phyloP scores from a whole-genome alignment of 2,888 invertebrate genomes.

The Ormyrus pomaceus region DNA sequence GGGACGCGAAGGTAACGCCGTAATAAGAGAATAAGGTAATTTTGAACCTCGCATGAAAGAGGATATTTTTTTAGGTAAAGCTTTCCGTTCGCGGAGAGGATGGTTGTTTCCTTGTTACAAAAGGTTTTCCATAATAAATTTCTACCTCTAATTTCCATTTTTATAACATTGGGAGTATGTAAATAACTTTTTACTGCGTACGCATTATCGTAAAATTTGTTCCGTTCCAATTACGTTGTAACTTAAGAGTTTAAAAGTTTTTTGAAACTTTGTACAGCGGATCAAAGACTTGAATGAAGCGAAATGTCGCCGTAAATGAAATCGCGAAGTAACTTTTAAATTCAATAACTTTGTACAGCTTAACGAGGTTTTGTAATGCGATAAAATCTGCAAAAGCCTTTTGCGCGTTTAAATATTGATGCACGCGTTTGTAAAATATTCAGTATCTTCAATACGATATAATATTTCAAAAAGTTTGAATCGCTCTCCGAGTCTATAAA shows the following conservation, averaged over 20 bases:
- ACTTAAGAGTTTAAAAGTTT: background rate
- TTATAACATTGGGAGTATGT: background rate
- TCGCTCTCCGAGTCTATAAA: too few species aligned
- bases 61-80: too few species aligned
- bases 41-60: too few species aligned
- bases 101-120: too few species aligned
- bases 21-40: too few species aligned
- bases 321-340: background rate
- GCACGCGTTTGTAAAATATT: too few species aligned
- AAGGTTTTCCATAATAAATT: too few species aligned
- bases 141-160: too few species aligned
- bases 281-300: slow-evolving; percentile 10
- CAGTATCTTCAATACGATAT: too few species aligned
- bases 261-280: background rate
- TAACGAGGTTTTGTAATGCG: background rate
- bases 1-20: too few species aligned
- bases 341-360: background rate
- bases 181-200: background rate
- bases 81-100: too few species aligned
- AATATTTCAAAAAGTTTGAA: too few species aligned
- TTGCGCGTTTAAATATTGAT: background rate
- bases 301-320: background rate
- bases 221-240: background rate
- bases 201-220: background rate
- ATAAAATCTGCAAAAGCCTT: background rate